Conservation (phyloP, 2,113 vertebrate species). For the Neotoma lepida region DNA sequence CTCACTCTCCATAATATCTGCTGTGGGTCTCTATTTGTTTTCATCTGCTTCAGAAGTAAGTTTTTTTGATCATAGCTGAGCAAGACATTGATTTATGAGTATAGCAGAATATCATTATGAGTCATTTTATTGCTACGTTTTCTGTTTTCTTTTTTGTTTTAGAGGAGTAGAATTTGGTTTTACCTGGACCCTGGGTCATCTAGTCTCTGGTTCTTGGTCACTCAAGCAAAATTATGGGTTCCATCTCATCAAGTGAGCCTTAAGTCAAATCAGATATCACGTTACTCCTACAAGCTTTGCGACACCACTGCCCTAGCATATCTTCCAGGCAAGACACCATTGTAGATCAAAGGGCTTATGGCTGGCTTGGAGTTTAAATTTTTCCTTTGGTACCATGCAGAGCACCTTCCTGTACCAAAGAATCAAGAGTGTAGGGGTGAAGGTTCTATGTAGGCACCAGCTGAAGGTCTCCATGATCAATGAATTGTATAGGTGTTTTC, state of each 20-base stretch:
- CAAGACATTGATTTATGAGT: background rate
- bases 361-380: background rate
- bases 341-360: background rate
- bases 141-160: background rate
- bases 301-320: background rate
- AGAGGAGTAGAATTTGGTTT: background rate
- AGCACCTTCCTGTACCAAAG: background rate
- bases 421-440: background rate
- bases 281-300: background rate
- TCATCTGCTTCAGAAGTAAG: background rate
- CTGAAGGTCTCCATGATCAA: background rate
- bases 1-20: background rate
- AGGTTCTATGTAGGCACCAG: background rate
- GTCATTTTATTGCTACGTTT: background rate
- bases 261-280: background rate
- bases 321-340: background rate
- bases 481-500: background rate
- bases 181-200: background rate
- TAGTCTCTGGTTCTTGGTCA: background rate
- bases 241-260: background rate
- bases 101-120: background rate
- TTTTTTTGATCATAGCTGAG: background rate
- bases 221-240: background rate
- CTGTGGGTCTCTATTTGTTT: background rate
- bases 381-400: background rate